Evolutionary conservation across 2,113 vertebrate genomes (phyloP), one percentile per base, ranked within the genome.

Genomic region (Chaetorhynchus papuensis): DNA sequence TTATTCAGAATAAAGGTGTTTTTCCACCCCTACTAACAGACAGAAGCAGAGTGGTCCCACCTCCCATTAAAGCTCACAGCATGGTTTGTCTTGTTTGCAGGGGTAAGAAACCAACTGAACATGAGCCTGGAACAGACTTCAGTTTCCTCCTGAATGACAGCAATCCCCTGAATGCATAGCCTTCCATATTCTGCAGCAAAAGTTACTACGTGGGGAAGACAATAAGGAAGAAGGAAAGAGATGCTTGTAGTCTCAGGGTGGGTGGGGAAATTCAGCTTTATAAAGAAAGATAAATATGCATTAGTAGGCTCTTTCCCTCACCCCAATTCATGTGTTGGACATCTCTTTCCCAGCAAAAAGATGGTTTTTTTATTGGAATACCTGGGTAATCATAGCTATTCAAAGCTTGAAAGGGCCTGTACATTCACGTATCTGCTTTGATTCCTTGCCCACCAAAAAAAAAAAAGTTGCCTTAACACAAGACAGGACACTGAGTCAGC

Each of bases 101-200:
- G 95, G 98, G 98, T 33, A 97, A 98, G 83, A 91, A 97, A 53
- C 65, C 98, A 45, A 98, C 97, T 54, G 98, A 99, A 92, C 98
- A 98, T 11, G 97, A 98, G n/a, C 97, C 98, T 49, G 98, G 98
- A 76, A 97, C 97, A 94, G 98, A 99, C 93, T 98, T 99, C 96
- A 98, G 98, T 96, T 99, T 98, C 96, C 98, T 98, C 87, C 95
- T 99, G 90, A 87, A 9, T 18, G 91, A 92, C 54, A 85, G 27
- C 54, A 91, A 93, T 20, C 30, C 53, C 74, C 78, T 93, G 57
- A 90, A 83, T 60, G 79, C 60, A 12, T 93, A 97, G 87, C 59
- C 37, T 95, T 77, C 84, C 54, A 52, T 80, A 70, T 85, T 94
- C 85, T 52, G 76, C 71, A 90, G 68, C 33, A 72, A 35, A 63